Evolutionary conservation across 2,888 invertebrate species (phyloP).

Genomic region (Diaperis boleti): DNA sequence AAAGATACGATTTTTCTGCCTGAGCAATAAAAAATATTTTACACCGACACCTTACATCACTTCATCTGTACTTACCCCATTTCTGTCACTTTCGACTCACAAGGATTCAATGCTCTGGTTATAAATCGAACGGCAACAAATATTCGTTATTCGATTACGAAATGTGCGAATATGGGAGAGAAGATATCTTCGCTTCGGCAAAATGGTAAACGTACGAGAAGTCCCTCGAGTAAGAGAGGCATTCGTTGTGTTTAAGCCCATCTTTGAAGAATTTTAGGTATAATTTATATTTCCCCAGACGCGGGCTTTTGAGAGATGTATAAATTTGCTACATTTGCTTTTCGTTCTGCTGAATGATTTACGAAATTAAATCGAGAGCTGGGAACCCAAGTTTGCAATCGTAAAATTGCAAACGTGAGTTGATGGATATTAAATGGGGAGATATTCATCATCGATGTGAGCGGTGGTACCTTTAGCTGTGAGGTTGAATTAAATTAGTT

Average conservation of each 20-base stretch:
- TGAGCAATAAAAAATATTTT: too few relatives aligned
- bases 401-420: slow-evolving; percentile 6
- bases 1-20: too few relatives aligned
- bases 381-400: not conserved
- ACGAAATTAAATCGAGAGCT: slow-evolving; percentile 24
- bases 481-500: too few relatives aligned
- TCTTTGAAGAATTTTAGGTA: slow-evolving; percentile 33
- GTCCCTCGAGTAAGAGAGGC: slow-evolving; percentile 18
- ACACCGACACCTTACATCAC: too few relatives aligned
- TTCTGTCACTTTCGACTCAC: not conserved
- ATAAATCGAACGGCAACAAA: too few relatives aligned
- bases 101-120: too few relatives aligned
- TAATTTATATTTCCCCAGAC: slow-evolving; percentile 37
- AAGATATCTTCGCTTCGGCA: slow-evolving; percentile 25
- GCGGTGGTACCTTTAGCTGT: too few relatives aligned
- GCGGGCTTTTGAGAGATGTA: slow-evolving; percentile 25
- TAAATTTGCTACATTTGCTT: slow-evolving; percentile 33
- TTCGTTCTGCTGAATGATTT: slow-evolving; percentile 25
- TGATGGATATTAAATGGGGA: slow-evolving; percentile 1
- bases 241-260: slow-evolving; percentile 34
- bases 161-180: not conserved
- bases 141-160: slow-evolving; percentile 21
- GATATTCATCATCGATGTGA: not conserved
- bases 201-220: slow-evolving; percentile 17
- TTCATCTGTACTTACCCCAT: too few relatives aligned